phyloP scores from a whole-genome alignment of 2,113 vertebrate genomes.

The Rafetus swinhoei region DNA sequence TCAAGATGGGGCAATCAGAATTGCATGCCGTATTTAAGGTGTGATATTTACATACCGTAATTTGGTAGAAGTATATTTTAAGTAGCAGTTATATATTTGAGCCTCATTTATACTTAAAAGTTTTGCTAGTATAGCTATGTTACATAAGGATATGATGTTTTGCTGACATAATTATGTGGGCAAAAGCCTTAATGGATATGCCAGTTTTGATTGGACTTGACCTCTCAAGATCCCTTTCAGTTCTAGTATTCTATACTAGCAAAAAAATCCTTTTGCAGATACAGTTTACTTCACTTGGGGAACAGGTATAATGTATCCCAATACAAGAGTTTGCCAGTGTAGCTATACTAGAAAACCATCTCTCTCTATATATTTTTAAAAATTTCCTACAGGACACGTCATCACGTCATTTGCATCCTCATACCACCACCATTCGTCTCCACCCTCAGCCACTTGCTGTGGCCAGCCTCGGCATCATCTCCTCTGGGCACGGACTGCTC shows the following conservation, averaged over 20 bases:
- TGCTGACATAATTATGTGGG: neutral
- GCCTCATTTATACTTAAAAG: neutral
- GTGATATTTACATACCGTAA: no score
- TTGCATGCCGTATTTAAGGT: neutral
- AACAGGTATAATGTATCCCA: neutral
- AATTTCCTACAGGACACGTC: no score
- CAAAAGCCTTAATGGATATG: neutral
- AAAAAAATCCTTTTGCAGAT: no score
- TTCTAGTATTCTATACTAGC: neutral
- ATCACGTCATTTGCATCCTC: no score
- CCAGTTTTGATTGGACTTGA: neutral
- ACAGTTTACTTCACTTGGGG: no score
- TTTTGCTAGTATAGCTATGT: neutral
- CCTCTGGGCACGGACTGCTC: no score
- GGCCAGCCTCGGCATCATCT: no score
- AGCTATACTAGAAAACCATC: neutral
- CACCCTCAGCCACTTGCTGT: no score
- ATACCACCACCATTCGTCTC: no score
- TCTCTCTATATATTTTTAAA: no score
- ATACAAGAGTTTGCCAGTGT: neutral
- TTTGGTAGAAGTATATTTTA: neutral
- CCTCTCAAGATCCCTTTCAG: no score
- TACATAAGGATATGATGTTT: neutral
- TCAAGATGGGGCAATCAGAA: neutral
- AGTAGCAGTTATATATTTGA: neutral